A percentile compares a stretch with the other conserved stretches of the same genome.
phyloP scores from a whole-genome alignment of 2,797 vertebrate species.

The Harpagifer antarcticus region DNA sequence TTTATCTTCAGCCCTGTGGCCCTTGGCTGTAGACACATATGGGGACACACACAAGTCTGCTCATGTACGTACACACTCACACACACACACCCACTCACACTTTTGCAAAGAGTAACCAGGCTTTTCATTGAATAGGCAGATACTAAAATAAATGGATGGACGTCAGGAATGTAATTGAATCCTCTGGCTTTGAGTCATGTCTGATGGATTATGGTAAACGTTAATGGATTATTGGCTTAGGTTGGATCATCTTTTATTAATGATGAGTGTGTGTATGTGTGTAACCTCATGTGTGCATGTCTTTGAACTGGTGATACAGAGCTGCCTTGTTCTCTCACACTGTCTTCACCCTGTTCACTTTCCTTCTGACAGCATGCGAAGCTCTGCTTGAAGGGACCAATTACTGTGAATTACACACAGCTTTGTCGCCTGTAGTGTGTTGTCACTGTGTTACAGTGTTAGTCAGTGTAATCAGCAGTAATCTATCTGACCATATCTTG shows the following conservation, averaged over 20 bases:
- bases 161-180: constrained; percentile 47
- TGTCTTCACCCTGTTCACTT: constrained; percentile 20
- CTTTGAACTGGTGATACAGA: constrained; percentile 28
- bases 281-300: background rate
- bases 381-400: constrained; percentile 35
- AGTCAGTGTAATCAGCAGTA: constrained; percentile 30
- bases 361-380: constrained; percentile 39
- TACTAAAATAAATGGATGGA: constrained; percentile 47
- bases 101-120: constrained; percentile 23
- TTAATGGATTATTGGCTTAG: constrained; percentile 37
- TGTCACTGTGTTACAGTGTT: constrained; percentile 22
- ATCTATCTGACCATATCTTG: constrained; percentile 28
- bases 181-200: constrained; percentile 23
- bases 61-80: background rate
- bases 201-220: constrained; percentile 33
- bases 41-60: constrained; percentile 17
- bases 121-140: constrained; percentile 37
- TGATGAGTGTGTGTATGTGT: constrained; percentile 1
- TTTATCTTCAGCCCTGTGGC: constrained; percentile 59
- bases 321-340: constrained; percentile 33
- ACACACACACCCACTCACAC: constrained; percentile 7
- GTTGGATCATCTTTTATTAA: constrained; percentile 27
- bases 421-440: constrained; percentile 14
- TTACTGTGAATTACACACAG: constrained; percentile 39
- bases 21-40: constrained; percentile 47